A percentile compares a stretch with the other conserved stretches of the same genome.
These are phyloP conservation scores for Rattus rattus DNA, from an alignment of 2,113 vertebrate species.

Conservation along the genomic window DNA sequence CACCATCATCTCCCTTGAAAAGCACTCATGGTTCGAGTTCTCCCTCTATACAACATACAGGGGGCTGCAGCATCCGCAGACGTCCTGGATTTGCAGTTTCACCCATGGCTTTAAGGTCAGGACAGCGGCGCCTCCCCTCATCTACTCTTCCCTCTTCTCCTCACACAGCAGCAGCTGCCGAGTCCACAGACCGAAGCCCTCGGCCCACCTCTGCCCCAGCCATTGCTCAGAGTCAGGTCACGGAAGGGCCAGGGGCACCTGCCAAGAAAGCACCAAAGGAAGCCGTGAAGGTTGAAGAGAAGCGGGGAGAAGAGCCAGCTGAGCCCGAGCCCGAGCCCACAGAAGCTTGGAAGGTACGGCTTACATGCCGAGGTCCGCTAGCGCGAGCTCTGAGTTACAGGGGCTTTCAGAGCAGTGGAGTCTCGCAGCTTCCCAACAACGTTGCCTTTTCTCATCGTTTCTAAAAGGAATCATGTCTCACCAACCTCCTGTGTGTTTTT, in stretches of 20 bases:
- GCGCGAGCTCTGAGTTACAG: neutral
- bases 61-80: neutral
- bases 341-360: constrained; percentile 90
- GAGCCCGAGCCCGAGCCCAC: constrained; percentile 85
- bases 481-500: constrained; percentile 14
- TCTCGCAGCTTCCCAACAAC: neutral
- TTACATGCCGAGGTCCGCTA: rapidly evolving
- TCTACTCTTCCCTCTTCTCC: constrained; percentile 45
- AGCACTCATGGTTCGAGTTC: constrained; percentile 2
- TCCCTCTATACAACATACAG: neutral
- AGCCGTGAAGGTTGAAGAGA: constrained; percentile 84
- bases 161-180: constrained; percentile 85
- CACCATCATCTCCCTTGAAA: neutral
- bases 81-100: constrained; percentile 40
- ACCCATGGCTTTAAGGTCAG: neutral
- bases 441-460: constrained; percentile 53
- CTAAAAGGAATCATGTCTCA: neutral
- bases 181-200: constrained; percentile 92
- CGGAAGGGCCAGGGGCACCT: constrained; percentile 84
- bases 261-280: constrained; percentile 81
- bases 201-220: constrained; percentile 95
- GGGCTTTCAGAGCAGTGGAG: constrained; percentile 29
- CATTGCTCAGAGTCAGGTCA: constrained; percentile 90
- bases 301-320: constrained; percentile 82
- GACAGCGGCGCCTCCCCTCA: neutral